Conservation (phyloP, 2,888 invertebrate species). For the Drosophila sordidapex region DNA sequence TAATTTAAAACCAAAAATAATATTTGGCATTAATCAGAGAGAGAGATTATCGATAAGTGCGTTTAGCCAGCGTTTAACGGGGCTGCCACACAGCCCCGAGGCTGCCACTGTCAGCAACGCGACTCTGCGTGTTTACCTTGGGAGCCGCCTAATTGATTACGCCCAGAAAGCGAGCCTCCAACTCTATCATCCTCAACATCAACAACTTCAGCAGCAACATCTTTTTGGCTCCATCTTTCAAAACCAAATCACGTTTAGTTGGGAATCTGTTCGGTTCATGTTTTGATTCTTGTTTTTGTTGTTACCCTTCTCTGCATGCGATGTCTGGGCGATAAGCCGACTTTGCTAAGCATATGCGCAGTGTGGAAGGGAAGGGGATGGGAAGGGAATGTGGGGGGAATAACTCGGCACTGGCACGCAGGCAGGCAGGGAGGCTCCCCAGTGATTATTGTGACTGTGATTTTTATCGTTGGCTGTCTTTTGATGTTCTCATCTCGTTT, state of each 20-base stretch:
- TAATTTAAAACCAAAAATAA: slow-evolving; percentile 54
- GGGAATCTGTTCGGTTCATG: slow-evolving; percentile 13
- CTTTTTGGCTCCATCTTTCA: slow-evolving; percentile 11
- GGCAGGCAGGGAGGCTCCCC: slow-evolving; percentile 36
- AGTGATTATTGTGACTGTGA: slow-evolving; percentile 64
- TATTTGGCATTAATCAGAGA: slow-evolving; percentile 76
- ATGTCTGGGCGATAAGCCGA: slow-evolving; percentile 46
- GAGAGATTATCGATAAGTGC: slow-evolving; percentile 72
- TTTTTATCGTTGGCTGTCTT: slow-evolving; percentile 66
- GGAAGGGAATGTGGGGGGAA: neutral
- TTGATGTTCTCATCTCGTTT: slow-evolving; percentile 56
- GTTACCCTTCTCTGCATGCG: slow-evolving; percentile 27
- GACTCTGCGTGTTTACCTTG: slow-evolving; percentile 68
- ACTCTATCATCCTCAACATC: slow-evolving; percentile 33
- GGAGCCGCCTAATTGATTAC: slow-evolving; percentile 73
- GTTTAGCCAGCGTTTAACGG: slow-evolving; percentile 47
- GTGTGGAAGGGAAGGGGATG: neutral
- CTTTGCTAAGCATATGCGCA: slow-evolving; percentile 7
- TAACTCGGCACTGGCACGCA: neutral
- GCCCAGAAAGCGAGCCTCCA: slow-evolving; percentile 48
- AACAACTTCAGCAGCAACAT: slow-evolving; percentile 7
- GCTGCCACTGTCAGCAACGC: slow-evolving; percentile 43
- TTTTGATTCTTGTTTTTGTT: neutral
- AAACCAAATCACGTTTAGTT: slow-evolving; percentile 33
- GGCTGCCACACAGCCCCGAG: slow-evolving; percentile 8